Conservation (phyloP, 2,888 invertebrate genomes). For the Cerastoderma edule region DNA sequence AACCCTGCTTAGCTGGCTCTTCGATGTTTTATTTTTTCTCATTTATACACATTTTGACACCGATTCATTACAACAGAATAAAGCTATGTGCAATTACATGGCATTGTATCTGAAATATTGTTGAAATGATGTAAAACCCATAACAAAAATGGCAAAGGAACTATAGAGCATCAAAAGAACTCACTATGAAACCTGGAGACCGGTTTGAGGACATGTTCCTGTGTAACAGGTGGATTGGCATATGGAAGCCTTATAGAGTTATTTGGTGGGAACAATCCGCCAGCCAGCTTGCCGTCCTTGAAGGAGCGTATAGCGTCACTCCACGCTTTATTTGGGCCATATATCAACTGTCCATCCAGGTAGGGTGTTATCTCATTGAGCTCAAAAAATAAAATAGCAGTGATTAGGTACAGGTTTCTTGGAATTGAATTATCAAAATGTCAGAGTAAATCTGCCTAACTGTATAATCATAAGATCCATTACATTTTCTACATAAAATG, state of each 20-base stretch:
- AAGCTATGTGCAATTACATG: too few relatives aligned
- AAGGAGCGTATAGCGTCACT: slow-evolving; percentile 86
- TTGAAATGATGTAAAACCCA: too few relatives aligned
- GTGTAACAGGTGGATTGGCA: slow-evolving; percentile 87
- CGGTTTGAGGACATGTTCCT: slow-evolving; percentile 84
- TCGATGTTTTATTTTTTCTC: too few relatives aligned
- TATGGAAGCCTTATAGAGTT: slow-evolving; percentile 86
- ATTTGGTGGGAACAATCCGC: slow-evolving; percentile 85
- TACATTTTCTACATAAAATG: too few relatives aligned
- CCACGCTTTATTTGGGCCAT: slow-evolving; percentile 87
- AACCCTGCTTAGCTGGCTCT: too few relatives aligned
- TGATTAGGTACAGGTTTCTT: not conserved
- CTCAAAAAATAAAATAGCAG: slow-evolving; percentile 76
- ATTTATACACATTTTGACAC: too few relatives aligned
- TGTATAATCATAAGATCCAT: too few relatives aligned
- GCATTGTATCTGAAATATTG: too few relatives aligned
- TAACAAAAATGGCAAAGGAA: too few relatives aligned
- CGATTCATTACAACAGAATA: too few relatives aligned
- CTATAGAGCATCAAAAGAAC: slow-evolving; percentile 72
- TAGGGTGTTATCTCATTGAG: slow-evolving; percentile 87
- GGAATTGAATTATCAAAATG: not conserved
- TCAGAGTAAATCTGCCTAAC: too few relatives aligned
- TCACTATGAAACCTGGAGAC: slow-evolving; percentile 86
- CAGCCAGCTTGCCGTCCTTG: slow-evolving; percentile 84
- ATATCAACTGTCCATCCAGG: slow-evolving; percentile 87